phyloP scores from a whole-genome alignment of 1,140 invertebrate genomes.

The Drosophila murphyi region DNA sequence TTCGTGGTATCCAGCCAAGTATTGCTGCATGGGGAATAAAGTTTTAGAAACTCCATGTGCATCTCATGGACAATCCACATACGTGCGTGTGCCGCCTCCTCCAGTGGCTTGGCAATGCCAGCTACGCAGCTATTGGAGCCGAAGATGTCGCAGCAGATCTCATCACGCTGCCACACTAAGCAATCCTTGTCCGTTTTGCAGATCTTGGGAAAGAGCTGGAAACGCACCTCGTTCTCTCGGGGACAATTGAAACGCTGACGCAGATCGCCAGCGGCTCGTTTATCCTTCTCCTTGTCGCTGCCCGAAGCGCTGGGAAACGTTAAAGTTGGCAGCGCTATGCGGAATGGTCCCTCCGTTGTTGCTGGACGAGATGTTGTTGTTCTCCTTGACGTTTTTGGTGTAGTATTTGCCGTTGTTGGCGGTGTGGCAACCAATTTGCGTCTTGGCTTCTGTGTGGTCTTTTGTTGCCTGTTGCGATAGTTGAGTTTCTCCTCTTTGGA shows the following conservation, averaged over 20 bases:
- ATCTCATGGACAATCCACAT: conserved; percentile 54
- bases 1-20: conserved; percentile 87
- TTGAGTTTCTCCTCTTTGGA: conserved; percentile 84
- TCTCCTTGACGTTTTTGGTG: not conserved
- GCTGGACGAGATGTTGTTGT: conserved; percentile 56
- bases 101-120: conserved; percentile 85
- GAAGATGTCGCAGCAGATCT: conserved; percentile 86
- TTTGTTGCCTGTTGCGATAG: conserved; percentile 75
- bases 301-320: conserved; percentile 72
- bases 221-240: conserved; percentile 84
- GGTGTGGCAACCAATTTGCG: conserved; percentile 22
- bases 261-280: conserved; percentile 58
- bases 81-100: conserved; percentile 86
- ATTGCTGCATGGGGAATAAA: conserved; percentile 85
- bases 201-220: conserved; percentile 86
- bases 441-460: conserved; percentile 50
- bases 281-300: conserved; percentile 72
- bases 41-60: not conserved
- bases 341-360: conserved; percentile 71
- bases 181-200: conserved; percentile 86
- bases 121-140: conserved; percentile 86
- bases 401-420: conserved; percentile 65
- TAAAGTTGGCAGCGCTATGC: conserved; percentile 80
- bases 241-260: conserved; percentile 85
- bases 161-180: conserved; percentile 85